Evolutionary conservation across 2,113 vertebrate genomes (phyloP).

Genomic region (Laticauda laticaudata): DNA sequence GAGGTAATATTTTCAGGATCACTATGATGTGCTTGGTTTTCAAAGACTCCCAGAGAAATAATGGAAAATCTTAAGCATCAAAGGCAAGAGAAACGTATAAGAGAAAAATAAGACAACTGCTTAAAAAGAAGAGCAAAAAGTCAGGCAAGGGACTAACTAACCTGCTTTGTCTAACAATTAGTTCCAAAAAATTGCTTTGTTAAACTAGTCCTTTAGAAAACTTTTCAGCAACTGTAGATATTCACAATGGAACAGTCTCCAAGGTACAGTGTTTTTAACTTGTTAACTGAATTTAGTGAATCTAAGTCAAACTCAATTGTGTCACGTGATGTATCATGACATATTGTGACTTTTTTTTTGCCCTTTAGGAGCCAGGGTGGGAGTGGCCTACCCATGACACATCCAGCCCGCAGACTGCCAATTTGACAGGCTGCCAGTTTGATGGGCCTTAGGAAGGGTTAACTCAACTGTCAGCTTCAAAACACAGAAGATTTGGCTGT

Average conservation of each 20-base stretch:
- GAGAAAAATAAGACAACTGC: not conserved
- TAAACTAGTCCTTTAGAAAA: not conserved
- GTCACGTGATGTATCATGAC: too few relatives aligned
- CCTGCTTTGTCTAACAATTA: not conserved
- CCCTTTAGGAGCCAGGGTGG: too few relatives aligned
- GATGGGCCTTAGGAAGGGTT: not conserved
- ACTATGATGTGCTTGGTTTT: not conserved
- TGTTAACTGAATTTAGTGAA: not conserved
- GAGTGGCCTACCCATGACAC: too few relatives aligned
- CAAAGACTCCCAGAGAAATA: not conserved
- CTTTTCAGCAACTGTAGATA: not conserved
- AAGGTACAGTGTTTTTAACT: not conserved
- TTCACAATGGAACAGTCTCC: not conserved
- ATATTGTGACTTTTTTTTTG: too few relatives aligned
- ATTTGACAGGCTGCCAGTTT: too few relatives aligned
- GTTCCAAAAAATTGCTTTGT: not conserved
- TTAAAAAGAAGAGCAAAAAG: not conserved
- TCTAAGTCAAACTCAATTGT: not conserved
- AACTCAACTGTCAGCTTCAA: not conserved
- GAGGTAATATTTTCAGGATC: not conserved
- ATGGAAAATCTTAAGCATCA: not conserved
- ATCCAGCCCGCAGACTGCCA: too few relatives aligned
- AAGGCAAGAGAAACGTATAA: not conserved
- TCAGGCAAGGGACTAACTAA: not conserved
- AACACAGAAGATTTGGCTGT: not conserved